Evolutionary conservation across 2,113 vertebrate species (phyloP).

Genomic region (Caracal caracal): DNA sequence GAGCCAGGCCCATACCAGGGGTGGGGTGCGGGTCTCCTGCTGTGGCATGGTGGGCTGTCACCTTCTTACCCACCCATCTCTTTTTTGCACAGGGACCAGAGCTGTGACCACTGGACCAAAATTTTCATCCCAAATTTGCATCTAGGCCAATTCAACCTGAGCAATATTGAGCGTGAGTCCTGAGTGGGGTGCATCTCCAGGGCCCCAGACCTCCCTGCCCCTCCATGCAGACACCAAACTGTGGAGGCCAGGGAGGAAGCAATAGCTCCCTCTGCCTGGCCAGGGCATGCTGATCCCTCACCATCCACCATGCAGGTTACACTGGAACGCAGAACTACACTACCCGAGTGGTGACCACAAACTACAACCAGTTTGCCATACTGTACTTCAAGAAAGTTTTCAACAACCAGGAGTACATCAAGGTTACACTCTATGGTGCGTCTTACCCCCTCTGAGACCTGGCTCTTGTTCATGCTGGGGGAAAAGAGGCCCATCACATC

Average conservation of each 20-base stretch:
- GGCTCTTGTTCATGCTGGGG: rapidly evolving
- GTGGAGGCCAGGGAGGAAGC: background rate
- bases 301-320: background rate
- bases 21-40: background rate
- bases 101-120: constrained; percentile 87
- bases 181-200: background rate
- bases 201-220: background rate
- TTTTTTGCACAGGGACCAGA: constrained; percentile 80
- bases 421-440: constrained; percentile 91
- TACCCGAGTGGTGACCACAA: constrained; percentile 85
- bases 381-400: constrained; percentile 87
- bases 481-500: too few relatives aligned
- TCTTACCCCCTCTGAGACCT: rapidly evolving
- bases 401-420: constrained; percentile 75
- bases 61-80: background rate
- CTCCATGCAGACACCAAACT: background rate
- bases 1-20: too few relatives aligned
- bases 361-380: constrained; percentile 86
- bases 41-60: background rate
- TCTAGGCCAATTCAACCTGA: constrained; percentile 85
- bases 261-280: background rate
- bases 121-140: constrained; percentile 85
- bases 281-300: background rate
- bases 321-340: constrained; percentile 84
- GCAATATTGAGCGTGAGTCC: constrained; percentile 57